Evolutionary conservation across 2,888 invertebrate species (phyloP).

Genomic region (Dioctria rufipes): DNA sequence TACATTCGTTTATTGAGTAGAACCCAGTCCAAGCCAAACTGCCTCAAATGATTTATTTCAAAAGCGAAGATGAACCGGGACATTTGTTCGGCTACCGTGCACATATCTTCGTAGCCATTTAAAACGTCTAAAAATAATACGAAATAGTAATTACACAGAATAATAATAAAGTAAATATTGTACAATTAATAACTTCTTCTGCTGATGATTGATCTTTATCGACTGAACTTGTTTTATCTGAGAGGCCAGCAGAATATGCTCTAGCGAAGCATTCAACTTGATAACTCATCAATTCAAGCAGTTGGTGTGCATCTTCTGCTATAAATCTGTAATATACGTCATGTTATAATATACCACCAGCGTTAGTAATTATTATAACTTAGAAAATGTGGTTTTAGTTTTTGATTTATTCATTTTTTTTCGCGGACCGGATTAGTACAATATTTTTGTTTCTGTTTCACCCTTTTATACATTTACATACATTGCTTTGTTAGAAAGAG

Average conservation of each 20-base stretch:
- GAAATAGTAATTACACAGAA: too few species aligned
- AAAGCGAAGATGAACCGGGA: slow-evolving; percentile 76
- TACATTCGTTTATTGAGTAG: slow-evolving; percentile 79
- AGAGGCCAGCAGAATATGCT: slow-evolving; percentile 73
- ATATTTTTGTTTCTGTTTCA: too few species aligned
- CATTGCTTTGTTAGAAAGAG: too few species aligned
- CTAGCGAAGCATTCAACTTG: slow-evolving; percentile 79
- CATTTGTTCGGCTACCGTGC: slow-evolving; percentile 75
- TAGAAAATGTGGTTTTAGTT: too few species aligned
- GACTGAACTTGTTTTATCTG: slow-evolving; percentile 69
- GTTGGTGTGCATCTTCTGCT: slow-evolving; percentile 76
- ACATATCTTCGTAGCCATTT: slow-evolving; percentile 77
- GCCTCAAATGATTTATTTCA: slow-evolving; percentile 76
- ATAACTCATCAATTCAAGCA: slow-evolving; percentile 78
- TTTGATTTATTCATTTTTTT: too few species aligned
- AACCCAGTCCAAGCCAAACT: slow-evolving; percentile 79
- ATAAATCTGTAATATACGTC: slow-evolving; percentile 70
- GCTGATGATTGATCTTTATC: slow-evolving; percentile 64
- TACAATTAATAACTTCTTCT: slow-evolving; percentile 70
- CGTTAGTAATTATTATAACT: too few species aligned
- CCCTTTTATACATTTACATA: too few species aligned
- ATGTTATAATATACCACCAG: neutral
- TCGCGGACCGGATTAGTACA: too few species aligned
- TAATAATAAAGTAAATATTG: neutral
- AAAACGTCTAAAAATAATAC: slow-evolving; percentile 72